phyloP scores from a whole-genome alignment of 2,888 invertebrate genomes.

The Merodon equestris region DNA sequence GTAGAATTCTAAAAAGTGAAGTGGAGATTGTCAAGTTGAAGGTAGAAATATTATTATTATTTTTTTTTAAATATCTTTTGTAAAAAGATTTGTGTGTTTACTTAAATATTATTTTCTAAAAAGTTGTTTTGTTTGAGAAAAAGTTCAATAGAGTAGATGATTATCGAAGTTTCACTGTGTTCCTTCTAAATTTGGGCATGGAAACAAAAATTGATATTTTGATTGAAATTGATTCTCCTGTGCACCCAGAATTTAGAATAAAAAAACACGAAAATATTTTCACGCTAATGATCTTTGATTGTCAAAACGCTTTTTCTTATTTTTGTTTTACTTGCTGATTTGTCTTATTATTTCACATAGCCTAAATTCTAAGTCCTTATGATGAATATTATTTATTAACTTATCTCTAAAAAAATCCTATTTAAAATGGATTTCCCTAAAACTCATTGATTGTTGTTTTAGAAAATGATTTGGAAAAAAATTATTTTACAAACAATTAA shows the following conservation, averaged over 20 bases:
- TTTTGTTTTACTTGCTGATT: conserved; percentile 44
- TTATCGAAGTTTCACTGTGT: conserved; percentile 68
- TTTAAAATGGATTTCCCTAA: conserved; percentile 42
- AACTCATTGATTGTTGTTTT: conserved; percentile 22
- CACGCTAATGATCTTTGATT: conserved; percentile 78
- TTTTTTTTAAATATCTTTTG: conserved; percentile 35
- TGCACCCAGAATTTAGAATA: conserved; percentile 55
- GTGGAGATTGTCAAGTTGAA: conserved; percentile 45
- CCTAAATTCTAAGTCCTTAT: conserved; percentile 42
- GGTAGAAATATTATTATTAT: conserved; percentile 50
- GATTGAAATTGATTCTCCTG: conserved; percentile 4
- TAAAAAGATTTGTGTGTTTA: not conserved
- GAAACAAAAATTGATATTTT: conserved; percentile 28
- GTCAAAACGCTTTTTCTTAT: conserved; percentile 79
- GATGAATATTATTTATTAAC: conserved; percentile 34
- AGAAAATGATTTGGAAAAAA: conserved; percentile 8
- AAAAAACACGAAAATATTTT: conserved; percentile 54
- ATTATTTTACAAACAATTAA: conserved; percentile 13
- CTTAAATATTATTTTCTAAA: not conserved
- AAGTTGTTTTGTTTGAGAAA: conserved; percentile 21
- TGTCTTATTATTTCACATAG: conserved; percentile 56
- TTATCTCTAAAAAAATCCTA: not conserved
- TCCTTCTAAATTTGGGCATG: conserved; percentile 54
- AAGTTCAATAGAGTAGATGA: conserved; percentile 59
- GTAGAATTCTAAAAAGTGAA: conserved; percentile 24